Evolutionary conservation across 2,888 invertebrate species (phyloP).

Genomic region (Rotaria macrura): DNA sequence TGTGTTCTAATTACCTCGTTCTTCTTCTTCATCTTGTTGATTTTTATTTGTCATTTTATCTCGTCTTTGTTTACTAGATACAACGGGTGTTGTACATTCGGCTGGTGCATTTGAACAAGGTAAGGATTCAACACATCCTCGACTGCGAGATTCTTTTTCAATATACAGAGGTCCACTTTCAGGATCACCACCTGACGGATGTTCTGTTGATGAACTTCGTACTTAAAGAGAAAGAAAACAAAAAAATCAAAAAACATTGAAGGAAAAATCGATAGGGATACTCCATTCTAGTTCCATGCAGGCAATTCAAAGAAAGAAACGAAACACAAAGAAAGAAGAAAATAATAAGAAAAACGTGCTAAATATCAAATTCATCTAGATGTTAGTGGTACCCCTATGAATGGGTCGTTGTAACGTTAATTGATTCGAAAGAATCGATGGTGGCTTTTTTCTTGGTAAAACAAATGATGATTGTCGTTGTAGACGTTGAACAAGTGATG

Average conservation of each 20-base stretch:
- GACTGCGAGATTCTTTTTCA: background rate
- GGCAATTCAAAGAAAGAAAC: background rate
- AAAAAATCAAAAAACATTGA: background rate
- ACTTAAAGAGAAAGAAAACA: background rate
- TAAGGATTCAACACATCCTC: background rate
- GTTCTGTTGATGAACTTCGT: background rate
- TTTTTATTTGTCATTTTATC: conserved; percentile 21
- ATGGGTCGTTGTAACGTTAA: background rate
- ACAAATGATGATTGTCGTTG: background rate
- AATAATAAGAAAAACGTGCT: background rate
- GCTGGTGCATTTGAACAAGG: background rate
- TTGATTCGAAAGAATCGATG: background rate
- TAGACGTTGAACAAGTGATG: background rate
- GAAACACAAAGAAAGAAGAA: background rate
- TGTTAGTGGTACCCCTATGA: background rate
- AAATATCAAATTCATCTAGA: background rate
- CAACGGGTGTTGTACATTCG: background rate
- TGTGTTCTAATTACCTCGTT: conserved; percentile 64
- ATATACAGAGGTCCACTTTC: background rate
- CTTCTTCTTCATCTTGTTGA: conserved; percentile 73
- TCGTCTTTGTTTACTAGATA: background rate
- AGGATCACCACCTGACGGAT: background rate
- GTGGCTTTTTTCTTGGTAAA: background rate
- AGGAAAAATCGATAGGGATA: background rate
- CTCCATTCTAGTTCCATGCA: background rate